A percentile compares a stretch with the other conserved stretches of the same genome.
These are phyloP conservation scores for Recurvirostra avosetta DNA, from an alignment of 2,113 vertebrate genomes.

Conservation along the genomic window DNA sequence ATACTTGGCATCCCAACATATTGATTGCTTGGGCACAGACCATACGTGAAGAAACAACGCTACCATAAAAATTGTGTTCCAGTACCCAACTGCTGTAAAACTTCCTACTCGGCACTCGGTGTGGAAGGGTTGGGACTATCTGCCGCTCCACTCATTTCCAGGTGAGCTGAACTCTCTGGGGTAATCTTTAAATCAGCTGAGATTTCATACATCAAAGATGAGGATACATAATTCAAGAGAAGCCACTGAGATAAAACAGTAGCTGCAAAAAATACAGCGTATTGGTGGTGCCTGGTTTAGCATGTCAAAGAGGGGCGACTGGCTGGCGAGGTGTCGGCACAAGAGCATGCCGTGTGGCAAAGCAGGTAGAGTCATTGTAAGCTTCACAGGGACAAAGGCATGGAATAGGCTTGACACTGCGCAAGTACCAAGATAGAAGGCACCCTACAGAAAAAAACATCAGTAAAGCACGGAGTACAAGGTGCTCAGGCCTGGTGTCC, in stretches of 20 bases:
- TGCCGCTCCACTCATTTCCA: not conserved
- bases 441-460: not conserved
- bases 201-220: constrained; percentile 60
- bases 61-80: not conserved
- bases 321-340: not conserved
- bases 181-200: constrained; percentile 64
- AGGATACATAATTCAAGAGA: constrained; percentile 62
- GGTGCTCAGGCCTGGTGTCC: not conserved
- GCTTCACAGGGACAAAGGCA: not conserved
- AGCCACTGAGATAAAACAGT: constrained; percentile 43
- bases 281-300: constrained; percentile 7
- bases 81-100: not conserved
- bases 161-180: constrained; percentile 36
- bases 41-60: not conserved
- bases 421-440: not conserved
- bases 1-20: not conserved
- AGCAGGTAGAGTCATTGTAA: not conserved
- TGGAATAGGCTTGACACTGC: not conserved
- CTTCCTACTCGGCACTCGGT: not conserved
- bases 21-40: not conserved
- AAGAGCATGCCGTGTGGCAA: not conserved
- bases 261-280: not conserved
- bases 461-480: not conserved
- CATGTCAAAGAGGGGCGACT: not conserved
- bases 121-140: not conserved